Evolutionary conservation across 2,797 vertebrate genomes (phyloP).

Genomic region (Tapirus indicus): DNA sequence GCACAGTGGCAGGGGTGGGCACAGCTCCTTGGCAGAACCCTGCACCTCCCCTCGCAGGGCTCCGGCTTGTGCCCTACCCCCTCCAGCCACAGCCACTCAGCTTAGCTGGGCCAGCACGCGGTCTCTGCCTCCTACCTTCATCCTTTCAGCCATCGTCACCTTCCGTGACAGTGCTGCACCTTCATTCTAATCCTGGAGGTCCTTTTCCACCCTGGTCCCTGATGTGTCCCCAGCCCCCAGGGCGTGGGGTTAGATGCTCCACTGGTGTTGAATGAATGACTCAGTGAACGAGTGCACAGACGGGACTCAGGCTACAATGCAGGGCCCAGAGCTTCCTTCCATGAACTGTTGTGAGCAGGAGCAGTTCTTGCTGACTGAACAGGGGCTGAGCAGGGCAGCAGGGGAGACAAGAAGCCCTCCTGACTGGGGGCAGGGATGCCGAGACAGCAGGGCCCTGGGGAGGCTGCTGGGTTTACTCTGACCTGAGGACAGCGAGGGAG

Average conservation of each 20-base stretch:
- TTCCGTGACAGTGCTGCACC: background rate
- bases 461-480: background rate
- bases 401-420: background rate
- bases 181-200: rapidly evolving
- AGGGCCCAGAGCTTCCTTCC: background rate
- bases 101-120: rapidly evolving
- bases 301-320: rapidly evolving
- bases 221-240: background rate
- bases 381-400: background rate
- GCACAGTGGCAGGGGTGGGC: background rate
- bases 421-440: background rate
- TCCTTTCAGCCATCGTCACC: background rate
- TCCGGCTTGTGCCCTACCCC: too few species aligned
- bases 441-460: background rate
- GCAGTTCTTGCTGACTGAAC: background rate
- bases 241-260: background rate
- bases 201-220: too few species aligned
- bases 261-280: too few species aligned
- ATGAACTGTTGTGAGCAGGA: rapidly evolving
- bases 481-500: background rate
- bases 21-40: background rate
- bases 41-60: rapidly evolving
- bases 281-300: rapidly evolving
- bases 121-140: background rate
- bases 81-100: rapidly evolving